Conservation (phyloP, 2,797 vertebrate species). For the Aplochiton taeniatus region DNA sequence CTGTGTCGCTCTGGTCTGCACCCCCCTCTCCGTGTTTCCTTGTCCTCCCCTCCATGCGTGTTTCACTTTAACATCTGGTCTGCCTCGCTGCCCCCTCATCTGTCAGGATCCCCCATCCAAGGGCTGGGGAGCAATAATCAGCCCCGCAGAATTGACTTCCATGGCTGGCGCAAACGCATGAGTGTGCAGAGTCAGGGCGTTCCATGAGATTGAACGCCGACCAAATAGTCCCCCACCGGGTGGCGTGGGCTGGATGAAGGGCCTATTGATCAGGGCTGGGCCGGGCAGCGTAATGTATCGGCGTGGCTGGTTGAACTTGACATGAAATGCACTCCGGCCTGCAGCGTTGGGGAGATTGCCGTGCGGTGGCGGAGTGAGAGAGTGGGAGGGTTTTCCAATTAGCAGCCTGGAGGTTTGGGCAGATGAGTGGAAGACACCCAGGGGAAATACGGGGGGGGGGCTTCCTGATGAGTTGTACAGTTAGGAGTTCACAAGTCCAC, state of each 20-base stretch:
- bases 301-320: not conserved
- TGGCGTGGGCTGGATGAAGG: not conserved
- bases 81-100: constrained; percentile 26
- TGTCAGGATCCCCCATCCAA: constrained; percentile 15
- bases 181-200: constrained; percentile 10
- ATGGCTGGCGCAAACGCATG: no score
- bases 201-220: constrained; percentile 12
- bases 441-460: not conserved
- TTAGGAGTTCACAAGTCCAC: no score
- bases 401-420: no score
- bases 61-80: constrained; percentile 11
- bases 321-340: not conserved
- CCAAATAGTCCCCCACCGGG: not conserved
- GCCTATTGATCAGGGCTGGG: constrained; percentile 4
- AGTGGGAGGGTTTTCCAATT: no score
- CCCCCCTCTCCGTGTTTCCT: constrained; percentile 60
- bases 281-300: not conserved
- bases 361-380: not conserved
- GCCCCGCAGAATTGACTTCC: constrained; percentile 14
- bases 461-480: not conserved
- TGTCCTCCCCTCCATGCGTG: constrained; percentile 39
- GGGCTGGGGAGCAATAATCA: constrained; percentile 26
- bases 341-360: not conserved
- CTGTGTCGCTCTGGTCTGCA: constrained; percentile 22
- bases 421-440: constrained; percentile 3